These are phyloP conservation scores for Phrynocephalus guinanensis DNA, from an alignment of 2,797 vertebrate species.

Conservation along the genomic window DNA sequence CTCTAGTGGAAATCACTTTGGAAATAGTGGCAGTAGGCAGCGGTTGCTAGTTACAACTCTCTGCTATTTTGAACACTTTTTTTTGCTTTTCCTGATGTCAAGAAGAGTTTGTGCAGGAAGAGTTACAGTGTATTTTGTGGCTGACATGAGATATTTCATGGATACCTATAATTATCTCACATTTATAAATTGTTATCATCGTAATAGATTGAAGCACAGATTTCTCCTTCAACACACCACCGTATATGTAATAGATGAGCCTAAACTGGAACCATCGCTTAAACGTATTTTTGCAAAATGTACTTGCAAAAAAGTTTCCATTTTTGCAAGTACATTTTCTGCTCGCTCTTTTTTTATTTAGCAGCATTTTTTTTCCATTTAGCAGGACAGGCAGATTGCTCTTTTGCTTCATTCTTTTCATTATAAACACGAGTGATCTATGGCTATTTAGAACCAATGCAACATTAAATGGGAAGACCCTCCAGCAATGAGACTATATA, in stretches of 20 bases:
- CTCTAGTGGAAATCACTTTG: background rate
- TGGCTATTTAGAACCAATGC: conserved; percentile 28
- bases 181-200: background rate
- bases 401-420: background rate
- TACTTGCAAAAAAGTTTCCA: background rate
- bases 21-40: background rate
- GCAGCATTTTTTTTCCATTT: rapidly evolving
- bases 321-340: background rate
- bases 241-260: background rate
- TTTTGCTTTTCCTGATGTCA: conserved; percentile 3
- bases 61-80: background rate
- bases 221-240: background rate
- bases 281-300: background rate
- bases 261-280: background rate
- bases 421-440: background rate
- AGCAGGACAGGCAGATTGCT: rapidly evolving
- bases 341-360: background rate
- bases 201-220: background rate
- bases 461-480: conserved; percentile 18
- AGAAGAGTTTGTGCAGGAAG: background rate
- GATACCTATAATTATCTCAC: background rate
- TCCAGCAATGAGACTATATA: conserved; percentile 45
- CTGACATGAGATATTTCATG: background rate
- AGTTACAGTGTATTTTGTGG: background rate
- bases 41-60: background rate